Evolutionary conservation across 2,113 vertebrate genomes (phyloP).

Genomic region (Zeus faber): DNA sequence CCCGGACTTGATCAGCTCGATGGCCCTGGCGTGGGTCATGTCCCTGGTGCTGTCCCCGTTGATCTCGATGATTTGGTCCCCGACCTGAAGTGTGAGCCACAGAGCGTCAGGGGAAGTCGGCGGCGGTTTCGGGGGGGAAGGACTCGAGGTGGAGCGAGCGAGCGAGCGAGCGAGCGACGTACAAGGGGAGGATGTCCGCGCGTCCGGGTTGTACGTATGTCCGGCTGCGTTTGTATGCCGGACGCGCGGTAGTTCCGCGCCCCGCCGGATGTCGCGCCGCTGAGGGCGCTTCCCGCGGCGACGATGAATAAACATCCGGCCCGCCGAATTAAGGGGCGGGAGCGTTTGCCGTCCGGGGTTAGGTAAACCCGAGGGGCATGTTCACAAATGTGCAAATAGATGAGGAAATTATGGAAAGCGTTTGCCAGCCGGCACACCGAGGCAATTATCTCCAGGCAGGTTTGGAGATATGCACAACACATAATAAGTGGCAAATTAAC

Average conservation of each 20-base stretch:
- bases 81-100: conserved; percentile 79
- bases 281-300: not conserved
- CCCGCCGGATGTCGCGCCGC: no score
- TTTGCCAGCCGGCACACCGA: not conserved
- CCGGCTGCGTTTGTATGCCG: no score
- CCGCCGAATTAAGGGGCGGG: no score
- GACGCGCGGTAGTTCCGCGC: no score
- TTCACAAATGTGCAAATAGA: conserved; percentile 10
- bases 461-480: conserved; percentile 11
- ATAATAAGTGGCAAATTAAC: conserved; percentile 21
- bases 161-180: no score
- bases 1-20: conserved; percentile 97
- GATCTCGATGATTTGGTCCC: conserved; percentile 99
- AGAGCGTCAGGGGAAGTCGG: not conserved
- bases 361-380: no score
- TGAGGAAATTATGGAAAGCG: conserved; percentile 9
- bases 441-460: conserved; percentile 15
- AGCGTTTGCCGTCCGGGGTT: no score
- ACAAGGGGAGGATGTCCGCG: no score
- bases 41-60: conserved; percentile 96
- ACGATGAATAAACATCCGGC: not conserved
- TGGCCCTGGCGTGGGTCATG: conserved; percentile 95
- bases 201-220: no score
- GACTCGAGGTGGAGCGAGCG: not conserved
- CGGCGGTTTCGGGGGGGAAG: not conserved